Evolutionary conservation across 2,113 vertebrate genomes (phyloP).

Genomic region (Oceanodroma tethys): DNA sequence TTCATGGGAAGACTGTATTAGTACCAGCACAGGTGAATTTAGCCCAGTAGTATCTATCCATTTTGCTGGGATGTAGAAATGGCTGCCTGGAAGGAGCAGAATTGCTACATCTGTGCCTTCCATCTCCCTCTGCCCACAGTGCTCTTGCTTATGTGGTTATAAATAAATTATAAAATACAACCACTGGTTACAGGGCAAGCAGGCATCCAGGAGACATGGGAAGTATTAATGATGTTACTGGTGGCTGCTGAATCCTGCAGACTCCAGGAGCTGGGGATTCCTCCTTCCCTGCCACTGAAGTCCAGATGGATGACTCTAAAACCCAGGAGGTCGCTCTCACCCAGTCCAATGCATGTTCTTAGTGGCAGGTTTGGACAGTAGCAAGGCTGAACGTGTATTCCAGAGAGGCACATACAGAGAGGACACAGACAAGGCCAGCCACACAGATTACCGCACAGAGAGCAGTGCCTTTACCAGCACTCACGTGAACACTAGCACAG

Average conservation of each 20-base stretch:
- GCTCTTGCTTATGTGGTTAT: not conserved
- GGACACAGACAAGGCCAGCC: not conserved
- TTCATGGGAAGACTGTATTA: not conserved
- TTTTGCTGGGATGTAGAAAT: not conserved
- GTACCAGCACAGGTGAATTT: not conserved
- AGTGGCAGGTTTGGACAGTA: not conserved
- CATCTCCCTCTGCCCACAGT: not conserved
- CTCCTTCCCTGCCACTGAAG: not conserved
- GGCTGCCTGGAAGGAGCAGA: not conserved
- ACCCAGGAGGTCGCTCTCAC: not conserved
- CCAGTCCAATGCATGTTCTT: not conserved
- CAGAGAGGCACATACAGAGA: not conserved
- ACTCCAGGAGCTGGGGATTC: not conserved
- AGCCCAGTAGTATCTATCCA: not conserved
- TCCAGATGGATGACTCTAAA: not conserved
- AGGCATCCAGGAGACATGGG: not conserved
- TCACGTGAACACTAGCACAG: not conserved
- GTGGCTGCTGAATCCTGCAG: not conserved
- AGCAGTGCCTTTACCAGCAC: not conserved
- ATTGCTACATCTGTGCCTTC: not conserved
- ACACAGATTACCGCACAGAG: not conserved
- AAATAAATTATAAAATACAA: not conserved
- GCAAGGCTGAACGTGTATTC: not conserved
- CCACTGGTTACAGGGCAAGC: not conserved
- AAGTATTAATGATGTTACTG: not conserved